Evolutionary conservation across 1,140 invertebrate species (phyloP), one percentile per base, ranked within the genome.

Genomic region (Zaprionus inermis): DNA sequence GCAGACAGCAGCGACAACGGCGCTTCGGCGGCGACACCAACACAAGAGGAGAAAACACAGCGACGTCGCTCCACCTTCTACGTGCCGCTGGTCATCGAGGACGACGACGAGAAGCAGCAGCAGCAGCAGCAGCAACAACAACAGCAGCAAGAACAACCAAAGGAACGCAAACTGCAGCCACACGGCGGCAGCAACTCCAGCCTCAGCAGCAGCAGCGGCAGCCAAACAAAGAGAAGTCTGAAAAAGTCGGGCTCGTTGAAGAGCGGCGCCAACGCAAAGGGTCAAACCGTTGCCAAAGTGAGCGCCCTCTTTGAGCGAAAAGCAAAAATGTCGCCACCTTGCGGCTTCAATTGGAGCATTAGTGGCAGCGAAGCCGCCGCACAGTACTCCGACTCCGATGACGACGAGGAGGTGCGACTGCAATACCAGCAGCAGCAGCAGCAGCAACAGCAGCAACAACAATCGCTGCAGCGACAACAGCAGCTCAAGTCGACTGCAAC

Each of bases 1-100:
- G 77, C 59, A 20, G 56, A 34, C 7, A 69, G 54, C 71, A 82
- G 58, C 91, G 93, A 52, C 91, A 58, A 57, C 36, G 59, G 20
- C 18, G 56, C 65, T 6, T 46, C 65, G 41, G 36, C 66, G 12
- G 22, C 71, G n/a, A 78, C 76, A 20, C 52, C 79, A 56, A 89
- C 78, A 24, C 76, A 79, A 18, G 88, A 92, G 36, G 91, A 92
- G 49, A 92, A 92, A 44, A 81, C 91, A 30, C 79, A 90, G 54
- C 91, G 93, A 12, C 93, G 94, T 36, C 93, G 94, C 54, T 94
- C 94, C 54, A 93, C 94, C 60, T 94, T 94, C 91, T 94, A 94
- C 79, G 93, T 94, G 60, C 94, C 94, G 71, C 85, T 94, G 61
- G 93, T 94, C 16, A 92, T 90, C 9, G 90, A 91, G 61, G 91